These are phyloP conservation scores for Oligia fasciuncula DNA, from an alignment of 2,888 invertebrate species.

Conservation along the genomic window DNA sequence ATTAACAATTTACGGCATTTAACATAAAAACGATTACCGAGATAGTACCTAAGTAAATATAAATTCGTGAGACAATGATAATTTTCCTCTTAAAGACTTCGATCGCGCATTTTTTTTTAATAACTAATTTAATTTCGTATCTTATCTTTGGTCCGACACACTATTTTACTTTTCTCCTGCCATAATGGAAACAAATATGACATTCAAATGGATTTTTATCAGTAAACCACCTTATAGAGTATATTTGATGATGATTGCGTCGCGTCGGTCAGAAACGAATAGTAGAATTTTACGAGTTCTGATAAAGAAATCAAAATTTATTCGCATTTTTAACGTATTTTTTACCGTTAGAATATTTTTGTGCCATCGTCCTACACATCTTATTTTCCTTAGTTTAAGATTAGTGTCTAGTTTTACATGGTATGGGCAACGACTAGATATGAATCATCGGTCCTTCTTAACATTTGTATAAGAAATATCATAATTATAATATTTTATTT, in stretches of 20 bases:
- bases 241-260: constrained; percentile 59
- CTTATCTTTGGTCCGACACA: constrained; percentile 9
- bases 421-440: neutral
- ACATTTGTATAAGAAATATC: neutral
- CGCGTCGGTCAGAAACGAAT: constrained; percentile 37
- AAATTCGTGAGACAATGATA: neutral
- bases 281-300: constrained; percentile 54
- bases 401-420: neutral
- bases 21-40: neutral
- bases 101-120: neutral
- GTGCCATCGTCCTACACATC: neutral
- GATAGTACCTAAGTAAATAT: neutral
- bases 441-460: constrained; percentile 2
- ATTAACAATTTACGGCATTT: neutral
- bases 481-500: constrained; percentile 6
- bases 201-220: constrained; percentile 54
- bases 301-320: constrained; percentile 52
- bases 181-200: constrained; percentile 39
- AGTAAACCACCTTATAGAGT: constrained; percentile 37
- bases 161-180: constrained; percentile 24
- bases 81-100: neutral
- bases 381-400: neutral
- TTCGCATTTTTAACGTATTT: neutral
- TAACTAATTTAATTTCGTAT: neutral
- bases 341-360: neutral